A percentile compares a stretch with the other conserved stretches of the same genome.
phyloP scores from a whole-genome alignment of 2,797 vertebrate genomes.

The Austrolebias charrua region DNA sequence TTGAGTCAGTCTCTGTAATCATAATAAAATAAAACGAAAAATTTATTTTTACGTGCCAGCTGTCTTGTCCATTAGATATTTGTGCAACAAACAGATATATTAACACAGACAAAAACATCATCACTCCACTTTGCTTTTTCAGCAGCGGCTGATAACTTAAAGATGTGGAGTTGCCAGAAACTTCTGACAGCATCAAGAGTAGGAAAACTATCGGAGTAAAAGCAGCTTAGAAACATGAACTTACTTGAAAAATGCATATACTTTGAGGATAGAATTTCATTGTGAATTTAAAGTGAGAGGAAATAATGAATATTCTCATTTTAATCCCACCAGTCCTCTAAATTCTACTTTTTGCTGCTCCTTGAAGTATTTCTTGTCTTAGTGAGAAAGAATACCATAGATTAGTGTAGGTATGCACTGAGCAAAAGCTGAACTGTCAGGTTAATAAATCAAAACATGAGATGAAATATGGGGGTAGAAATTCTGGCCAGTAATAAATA shows the following conservation, averaged over 20 bases:
- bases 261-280: constrained; percentile 26
- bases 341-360: constrained; percentile 4
- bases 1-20: background rate
- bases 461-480: constrained; percentile 30
- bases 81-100: too few species aligned
- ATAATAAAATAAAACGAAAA: background rate
- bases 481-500: constrained; percentile 2
- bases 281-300: background rate
- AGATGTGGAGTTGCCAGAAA: too few species aligned
- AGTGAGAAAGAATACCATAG: constrained; percentile 37
- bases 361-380: constrained; percentile 28
- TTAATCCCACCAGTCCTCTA: background rate
- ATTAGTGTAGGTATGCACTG: constrained; percentile 37
- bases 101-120: too few species aligned
- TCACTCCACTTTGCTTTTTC: too few species aligned
- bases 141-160: too few species aligned
- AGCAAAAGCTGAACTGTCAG: constrained; percentile 47
- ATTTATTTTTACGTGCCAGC: too few species aligned
- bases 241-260: constrained; percentile 31
- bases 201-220: too few species aligned
- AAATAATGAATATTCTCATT: constrained; percentile 3
- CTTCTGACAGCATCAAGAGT: too few species aligned
- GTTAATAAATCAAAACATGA: constrained; percentile 39
- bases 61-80: too few species aligned
- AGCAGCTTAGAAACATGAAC: constrained; percentile 12